A percentile compares a stretch with the other conserved stretches of the same genome.
These are phyloP conservation scores for Colletes gigas DNA, from an alignment of 1,140 invertebrate genomes.

Conservation along the genomic window DNA sequence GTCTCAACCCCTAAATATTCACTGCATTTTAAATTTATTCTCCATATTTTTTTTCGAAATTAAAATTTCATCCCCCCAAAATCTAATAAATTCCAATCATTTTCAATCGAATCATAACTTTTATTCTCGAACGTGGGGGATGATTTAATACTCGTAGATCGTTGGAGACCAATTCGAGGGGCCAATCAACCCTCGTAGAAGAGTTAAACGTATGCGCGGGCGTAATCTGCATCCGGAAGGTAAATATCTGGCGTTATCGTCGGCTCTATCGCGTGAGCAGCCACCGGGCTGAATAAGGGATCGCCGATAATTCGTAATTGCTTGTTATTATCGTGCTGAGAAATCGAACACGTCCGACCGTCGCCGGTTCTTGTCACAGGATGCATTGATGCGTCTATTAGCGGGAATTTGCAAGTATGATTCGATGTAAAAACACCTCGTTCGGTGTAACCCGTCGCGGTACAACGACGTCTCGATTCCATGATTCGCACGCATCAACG, in stretches of 20 bases:
- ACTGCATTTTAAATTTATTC: too few relatives aligned
- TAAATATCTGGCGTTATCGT: constrained; percentile 68
- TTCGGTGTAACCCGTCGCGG: constrained; percentile 31
- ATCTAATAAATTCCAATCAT: too few relatives aligned
- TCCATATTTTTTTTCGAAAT: too few relatives aligned
- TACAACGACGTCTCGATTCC: constrained; percentile 24
- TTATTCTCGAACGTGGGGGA: too few relatives aligned
- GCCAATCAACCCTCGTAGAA: constrained; percentile 27
- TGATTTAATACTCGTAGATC: too few relatives aligned
- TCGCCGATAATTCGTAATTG: constrained; percentile 76
- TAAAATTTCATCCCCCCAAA: too few relatives aligned
- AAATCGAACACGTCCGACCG: constrained; percentile 63
- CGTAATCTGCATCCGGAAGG: constrained; percentile 67
- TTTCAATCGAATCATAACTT: too few relatives aligned
- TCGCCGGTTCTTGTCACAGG: constrained; percentile 68
- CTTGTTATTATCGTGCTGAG: constrained; percentile 66
- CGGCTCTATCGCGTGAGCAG: constrained; percentile 58
- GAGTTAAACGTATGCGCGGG: constrained; percentile 19
- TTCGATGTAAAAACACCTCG: constrained; percentile 63
- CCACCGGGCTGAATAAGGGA: constrained; percentile 61
- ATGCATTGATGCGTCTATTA: constrained; percentile 77
- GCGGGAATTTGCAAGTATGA: constrained; percentile 76
- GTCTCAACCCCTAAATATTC: too few relatives aligned
- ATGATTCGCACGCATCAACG: constrained; percentile 1
- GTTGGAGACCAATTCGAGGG: neutral